Percentiles rank a stretch among this genome's conserved stretches.
These are phyloP conservation scores for Panopea generosa DNA, from an alignment of 2,888 invertebrate species.

Conservation along the genomic window DNA sequence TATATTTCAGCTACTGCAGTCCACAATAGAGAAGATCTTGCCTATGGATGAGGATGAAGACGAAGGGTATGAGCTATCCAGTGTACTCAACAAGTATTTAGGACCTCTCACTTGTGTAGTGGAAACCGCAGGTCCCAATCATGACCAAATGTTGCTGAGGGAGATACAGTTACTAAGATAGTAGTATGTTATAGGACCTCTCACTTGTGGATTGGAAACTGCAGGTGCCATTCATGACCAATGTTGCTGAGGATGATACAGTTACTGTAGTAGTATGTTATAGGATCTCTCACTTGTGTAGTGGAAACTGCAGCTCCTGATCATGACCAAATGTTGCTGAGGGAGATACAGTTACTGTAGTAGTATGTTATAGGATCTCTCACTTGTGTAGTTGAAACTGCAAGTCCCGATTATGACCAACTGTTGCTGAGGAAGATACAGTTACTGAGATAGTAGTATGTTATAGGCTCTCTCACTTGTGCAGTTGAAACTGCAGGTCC, in stretches of 20 bases:
- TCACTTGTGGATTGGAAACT: no score
- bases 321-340: no score
- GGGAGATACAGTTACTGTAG: no score
- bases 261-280: no score
- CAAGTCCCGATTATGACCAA: background rate
- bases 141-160: conserved; percentile 6
- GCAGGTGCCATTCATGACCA: no score
- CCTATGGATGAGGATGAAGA: conserved; percentile 65
- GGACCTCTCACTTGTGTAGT: conserved; percentile 63
- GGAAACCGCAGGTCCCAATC: conserved; percentile 4
- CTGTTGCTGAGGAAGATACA: conserved; percentile 23
- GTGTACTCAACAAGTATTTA: conserved; percentile 62
- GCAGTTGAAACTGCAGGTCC: no score
- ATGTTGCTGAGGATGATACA: no score
- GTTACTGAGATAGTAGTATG: conserved; percentile 11
- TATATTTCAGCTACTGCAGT: conserved; percentile 67
- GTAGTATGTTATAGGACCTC: no score
- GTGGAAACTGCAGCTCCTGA: no score
- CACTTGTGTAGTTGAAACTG: conserved; percentile 50
- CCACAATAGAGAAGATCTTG: conserved; percentile 61
- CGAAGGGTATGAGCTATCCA: conserved; percentile 67
- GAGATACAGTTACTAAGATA: conserved; percentile 24
- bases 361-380: conserved; percentile 68
- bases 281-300: no score
- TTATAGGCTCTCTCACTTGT: no score